These are phyloP conservation scores for Tupaia tana DNA, from an alignment of 2,113 vertebrate genomes.

Conservation along the genomic window DNA sequence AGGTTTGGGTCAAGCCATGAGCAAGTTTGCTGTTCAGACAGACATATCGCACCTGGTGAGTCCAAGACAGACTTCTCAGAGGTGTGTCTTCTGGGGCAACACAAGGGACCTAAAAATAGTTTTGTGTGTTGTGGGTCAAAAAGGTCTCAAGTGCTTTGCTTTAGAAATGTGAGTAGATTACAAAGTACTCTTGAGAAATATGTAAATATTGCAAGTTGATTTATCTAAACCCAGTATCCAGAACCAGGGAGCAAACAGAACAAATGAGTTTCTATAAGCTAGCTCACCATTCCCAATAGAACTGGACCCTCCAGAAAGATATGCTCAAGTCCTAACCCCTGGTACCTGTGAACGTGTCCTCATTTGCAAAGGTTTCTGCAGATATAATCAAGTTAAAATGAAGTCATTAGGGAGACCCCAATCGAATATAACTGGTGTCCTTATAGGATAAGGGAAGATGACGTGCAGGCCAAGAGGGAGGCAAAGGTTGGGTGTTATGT, in stretches of 20 bases:
- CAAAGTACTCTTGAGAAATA: background rate
- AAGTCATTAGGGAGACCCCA: background rate
- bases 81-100: background rate
- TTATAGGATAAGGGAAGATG: background rate
- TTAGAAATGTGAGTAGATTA: background rate
- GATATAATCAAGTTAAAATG: background rate
- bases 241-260: background rate
- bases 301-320: background rate
- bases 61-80: background rate
- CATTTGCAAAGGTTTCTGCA: background rate
- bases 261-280: background rate
- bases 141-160: background rate
- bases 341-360: background rate
- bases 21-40: too few relatives aligned
- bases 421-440: rapidly evolving
- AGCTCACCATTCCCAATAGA: background rate
- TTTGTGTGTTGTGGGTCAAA: rapidly evolving
- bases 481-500: background rate
- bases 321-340: too few relatives aligned
- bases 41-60: rapidly evolving
- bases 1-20: background rate
- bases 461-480: background rate
- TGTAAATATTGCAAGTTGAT: background rate
- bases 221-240: background rate
- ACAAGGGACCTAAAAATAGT: rapidly evolving